Evolutionary conservation across 1,140 invertebrate genomes (phyloP), one percentile per base, ranked within the genome.

Genomic region (Charaxes varanes): DNA sequence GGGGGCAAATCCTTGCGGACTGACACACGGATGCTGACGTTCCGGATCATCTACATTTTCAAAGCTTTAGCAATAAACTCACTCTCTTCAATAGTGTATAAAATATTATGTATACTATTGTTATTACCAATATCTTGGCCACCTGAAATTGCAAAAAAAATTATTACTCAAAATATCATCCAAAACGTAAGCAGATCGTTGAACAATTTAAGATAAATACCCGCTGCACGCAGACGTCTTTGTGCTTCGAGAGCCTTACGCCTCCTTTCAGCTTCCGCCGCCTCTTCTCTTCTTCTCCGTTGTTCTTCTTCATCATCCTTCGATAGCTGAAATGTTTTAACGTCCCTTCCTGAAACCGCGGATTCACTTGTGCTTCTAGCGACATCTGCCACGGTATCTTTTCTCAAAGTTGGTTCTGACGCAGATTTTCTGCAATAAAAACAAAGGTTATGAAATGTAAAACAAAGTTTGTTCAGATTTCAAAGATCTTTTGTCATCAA

Each of bases 1-100:
- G n/a, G n/a, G n/a, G n/a, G n/a, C n/a, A n/a, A n/a, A n/a, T n/a
- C n/a, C n/a, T n/a, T n/a, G n/a, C n/a, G n/a, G n/a, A n/a, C n/a
- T n/a, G n/a, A n/a, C n/a, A n/a, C n/a, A n/a, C n/a, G n/a, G n/a
- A n/a, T 45, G 34, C 10, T 63, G 45, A 3, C 53, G 61, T 8
- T 72, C 63, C 6, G 33, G 30, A 18, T 78, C 73, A 38, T 62
- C 55, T 61, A 22, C 5, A 12, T 12, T 4, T 13, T 13, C 4
- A 2, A 27, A 2, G 4, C 24, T n/a, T n/a, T n/a, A n/a, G n/a
- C n/a, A n/a, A n/a, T n/a, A n/a, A n/a, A n/a, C n/a, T n/a, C n/a
- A n/a, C n/a, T n/a, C n/a, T n/a, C n/a, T n/a, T n/a, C n/a, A n/a
- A n/a, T n/a, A n/a, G n/a, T n/a, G n/a, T n/a, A n/a, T n/a, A 19